Conservation (phyloP, 2,888 invertebrate species). For the Geotrupes spiniger region DNA sequence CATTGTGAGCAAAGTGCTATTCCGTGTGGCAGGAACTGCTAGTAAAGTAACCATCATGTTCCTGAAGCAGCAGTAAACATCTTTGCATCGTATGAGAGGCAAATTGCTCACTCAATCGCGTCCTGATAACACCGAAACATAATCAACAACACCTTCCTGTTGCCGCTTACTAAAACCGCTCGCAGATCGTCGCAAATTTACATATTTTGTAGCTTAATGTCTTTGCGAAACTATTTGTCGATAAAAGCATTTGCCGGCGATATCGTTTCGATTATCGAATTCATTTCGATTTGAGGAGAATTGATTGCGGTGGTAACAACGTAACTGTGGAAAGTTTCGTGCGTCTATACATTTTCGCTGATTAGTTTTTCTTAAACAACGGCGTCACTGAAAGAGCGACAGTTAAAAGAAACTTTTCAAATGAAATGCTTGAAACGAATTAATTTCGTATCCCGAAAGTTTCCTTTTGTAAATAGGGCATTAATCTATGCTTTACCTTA, state of each 20-base stretch:
- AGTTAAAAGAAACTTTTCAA: background rate
- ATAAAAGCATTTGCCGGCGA: too few relatives aligned
- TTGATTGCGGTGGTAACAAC: background rate
- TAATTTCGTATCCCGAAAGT: slow-evolving; percentile 6
- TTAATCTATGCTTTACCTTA: slow-evolving; percentile 2
- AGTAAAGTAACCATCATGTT: slow-evolving; percentile 2
- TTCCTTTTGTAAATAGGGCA: slow-evolving; percentile 6
- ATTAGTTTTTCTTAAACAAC: slow-evolving; percentile 4
- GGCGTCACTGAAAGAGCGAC: background rate
- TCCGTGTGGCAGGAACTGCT: background rate
- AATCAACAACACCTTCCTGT: slow-evolving; percentile 4
- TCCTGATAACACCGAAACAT: slow-evolving; percentile 2
- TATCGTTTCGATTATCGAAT: too few relatives aligned
- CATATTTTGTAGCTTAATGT: too few relatives aligned
- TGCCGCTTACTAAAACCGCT: background rate
- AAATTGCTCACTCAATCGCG: background rate
- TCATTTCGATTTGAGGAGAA: too few relatives aligned
- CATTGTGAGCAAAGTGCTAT: slow-evolving; percentile 1
- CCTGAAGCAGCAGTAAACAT: background rate
- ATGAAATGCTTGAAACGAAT: slow-evolving; percentile 4
- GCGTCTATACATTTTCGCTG: slow-evolving; percentile 3
- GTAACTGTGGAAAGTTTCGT: background rate
- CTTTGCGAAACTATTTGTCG: too few relatives aligned
- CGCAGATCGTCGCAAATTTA: too few relatives aligned
- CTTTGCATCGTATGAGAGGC: background rate